phyloP scores from a whole-genome alignment of 2,113 vertebrate species.

The Channa maculata region DNA sequence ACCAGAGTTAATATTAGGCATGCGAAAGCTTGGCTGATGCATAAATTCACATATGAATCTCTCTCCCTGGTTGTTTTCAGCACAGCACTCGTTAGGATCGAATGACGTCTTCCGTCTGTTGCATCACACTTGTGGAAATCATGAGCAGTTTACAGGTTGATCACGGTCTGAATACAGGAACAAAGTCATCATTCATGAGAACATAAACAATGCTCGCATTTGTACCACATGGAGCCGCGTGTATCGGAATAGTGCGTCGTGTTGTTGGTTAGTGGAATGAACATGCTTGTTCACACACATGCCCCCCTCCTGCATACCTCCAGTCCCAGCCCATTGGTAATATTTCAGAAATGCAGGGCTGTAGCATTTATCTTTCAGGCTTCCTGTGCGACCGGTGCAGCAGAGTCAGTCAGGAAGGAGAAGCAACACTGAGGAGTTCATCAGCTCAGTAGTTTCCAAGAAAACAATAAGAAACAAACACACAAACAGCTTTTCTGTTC shows the following conservation, averaged over 20 bases:
- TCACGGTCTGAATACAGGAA: neutral
- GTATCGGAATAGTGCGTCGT: slow-evolving; percentile 63
- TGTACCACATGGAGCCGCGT: slow-evolving; percentile 44
- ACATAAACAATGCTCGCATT: slow-evolving; percentile 37
- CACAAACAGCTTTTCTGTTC: slow-evolving; percentile 46
- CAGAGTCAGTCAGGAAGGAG: slow-evolving; percentile 45
- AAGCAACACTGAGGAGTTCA: slow-evolving; percentile 51
- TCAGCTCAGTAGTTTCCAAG: slow-evolving; percentile 81
- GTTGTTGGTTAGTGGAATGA: slow-evolving; percentile 59
- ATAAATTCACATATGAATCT: slow-evolving; percentile 18
- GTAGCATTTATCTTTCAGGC: slow-evolving; percentile 71
- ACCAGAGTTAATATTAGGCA: slow-evolving; percentile 36
- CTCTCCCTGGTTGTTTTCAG: slow-evolving; percentile 1
- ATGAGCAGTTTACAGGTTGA: slow-evolving; percentile 32
- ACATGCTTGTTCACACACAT: slow-evolving; percentile 69
- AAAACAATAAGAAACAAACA: slow-evolving; percentile 14
- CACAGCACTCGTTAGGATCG: neutral
- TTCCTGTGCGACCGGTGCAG: slow-evolving; percentile 53
- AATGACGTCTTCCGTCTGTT: slow-evolving; percentile 8
- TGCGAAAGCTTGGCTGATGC: slow-evolving; percentile 55
- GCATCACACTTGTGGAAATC: slow-evolving; percentile 30
- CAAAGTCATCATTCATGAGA: slow-evolving; percentile 38
- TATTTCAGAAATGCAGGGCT: slow-evolving; percentile 75
- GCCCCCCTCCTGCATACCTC: slow-evolving; percentile 69
- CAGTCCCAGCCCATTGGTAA: slow-evolving; percentile 66